Percentiles rank a stretch among this genome's conserved stretches.
phyloP scores from a whole-genome alignment of 2,113 vertebrate genomes.

The Terrapene triunguis region DNA sequence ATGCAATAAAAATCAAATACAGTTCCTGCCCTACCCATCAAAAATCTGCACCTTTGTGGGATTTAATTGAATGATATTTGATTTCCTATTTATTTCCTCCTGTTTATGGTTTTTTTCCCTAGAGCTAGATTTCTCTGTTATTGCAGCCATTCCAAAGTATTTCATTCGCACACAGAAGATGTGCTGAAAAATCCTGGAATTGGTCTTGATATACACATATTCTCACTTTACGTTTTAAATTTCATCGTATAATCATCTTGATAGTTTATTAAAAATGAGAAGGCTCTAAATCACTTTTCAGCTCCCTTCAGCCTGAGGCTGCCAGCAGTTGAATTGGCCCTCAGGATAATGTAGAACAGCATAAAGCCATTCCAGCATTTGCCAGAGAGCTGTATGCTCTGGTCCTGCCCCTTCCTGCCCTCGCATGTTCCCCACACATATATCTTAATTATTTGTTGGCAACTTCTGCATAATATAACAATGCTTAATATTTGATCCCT shows the following conservation, averaged over 20 bases:
- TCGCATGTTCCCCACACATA: neutral
- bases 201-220: neutral
- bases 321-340: neutral
- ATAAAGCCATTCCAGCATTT: neutral
- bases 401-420: accelerated
- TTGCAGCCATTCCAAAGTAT: neutral
- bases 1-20: neutral
- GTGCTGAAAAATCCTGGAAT: neutral
- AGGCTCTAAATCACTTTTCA: neutral
- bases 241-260: accelerated
- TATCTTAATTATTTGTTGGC: neutral
- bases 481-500: neutral
- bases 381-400: neutral
- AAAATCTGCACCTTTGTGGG: neutral
- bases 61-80: neutral
- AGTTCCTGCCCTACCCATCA: neutral
- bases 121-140: neutral
- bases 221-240: neutral
- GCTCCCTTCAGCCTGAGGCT: accelerated
- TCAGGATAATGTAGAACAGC: neutral
- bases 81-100: neutral
- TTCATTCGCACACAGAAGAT: neutral
- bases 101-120: neutral
- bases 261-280: neutral
- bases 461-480: neutral